Conservation (phyloP, 2,113 vertebrate species). For the Cebus imitator region DNA sequence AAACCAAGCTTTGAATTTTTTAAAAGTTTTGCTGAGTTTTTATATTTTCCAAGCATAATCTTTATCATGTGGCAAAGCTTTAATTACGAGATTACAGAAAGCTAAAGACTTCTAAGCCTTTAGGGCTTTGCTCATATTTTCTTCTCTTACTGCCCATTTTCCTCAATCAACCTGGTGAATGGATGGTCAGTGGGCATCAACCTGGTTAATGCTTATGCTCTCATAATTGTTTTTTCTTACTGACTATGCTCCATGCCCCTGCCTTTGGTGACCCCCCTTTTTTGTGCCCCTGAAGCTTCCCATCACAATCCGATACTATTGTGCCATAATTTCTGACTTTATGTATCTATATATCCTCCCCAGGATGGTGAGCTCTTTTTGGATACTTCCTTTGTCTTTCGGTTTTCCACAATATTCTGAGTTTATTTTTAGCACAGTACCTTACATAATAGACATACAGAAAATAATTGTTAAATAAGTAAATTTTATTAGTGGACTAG, state of each 20-base stretch:
- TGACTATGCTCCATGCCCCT: neutral
- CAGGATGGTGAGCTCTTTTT: neutral
- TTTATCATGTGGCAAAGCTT: neutral
- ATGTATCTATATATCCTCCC: neutral
- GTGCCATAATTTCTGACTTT: neutral
- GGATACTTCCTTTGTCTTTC: neutral
- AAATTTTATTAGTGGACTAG: neutral
- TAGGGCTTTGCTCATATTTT: neutral
- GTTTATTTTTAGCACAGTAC: neutral
- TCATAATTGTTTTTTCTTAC: neutral
- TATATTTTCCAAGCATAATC: neutral
- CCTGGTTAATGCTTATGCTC: neutral
- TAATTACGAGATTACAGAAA: neutral
- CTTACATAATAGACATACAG: neutral
- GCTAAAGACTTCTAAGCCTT: neutral
- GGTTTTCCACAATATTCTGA: neutral
- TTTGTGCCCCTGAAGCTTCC: neutral
- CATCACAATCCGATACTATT: neutral
- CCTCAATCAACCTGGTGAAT: neutral
- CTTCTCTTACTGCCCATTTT: neutral
- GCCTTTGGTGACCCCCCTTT: neutral
- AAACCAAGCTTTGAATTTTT: neutral
- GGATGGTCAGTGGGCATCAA: too few species aligned
- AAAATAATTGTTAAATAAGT: slow-evolving; percentile 11
- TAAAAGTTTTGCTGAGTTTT: neutral